A percentile compares a stretch with the other conserved stretches of the same genome.
Conservation (phyloP, 2,888 invertebrate genomes). For the Syritta pipiens region DNA sequence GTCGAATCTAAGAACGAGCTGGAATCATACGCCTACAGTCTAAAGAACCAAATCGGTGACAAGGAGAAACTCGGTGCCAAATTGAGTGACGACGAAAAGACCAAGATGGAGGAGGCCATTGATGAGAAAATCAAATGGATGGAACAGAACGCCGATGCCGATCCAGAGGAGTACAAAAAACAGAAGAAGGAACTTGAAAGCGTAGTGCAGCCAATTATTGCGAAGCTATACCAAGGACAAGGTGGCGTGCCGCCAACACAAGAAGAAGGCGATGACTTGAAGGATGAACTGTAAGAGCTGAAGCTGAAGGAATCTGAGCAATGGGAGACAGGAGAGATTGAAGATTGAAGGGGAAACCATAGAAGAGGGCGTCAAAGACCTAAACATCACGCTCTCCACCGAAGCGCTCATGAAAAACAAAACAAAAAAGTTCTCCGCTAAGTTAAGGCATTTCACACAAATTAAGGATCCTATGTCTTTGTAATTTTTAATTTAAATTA, state of each 20-base stretch:
- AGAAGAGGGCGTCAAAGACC: slow-evolving; percentile 29
- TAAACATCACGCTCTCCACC: slow-evolving; percentile 33
- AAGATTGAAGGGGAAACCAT: slow-evolving; percentile 59
- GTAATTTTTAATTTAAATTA: slow-evolving; percentile 60
- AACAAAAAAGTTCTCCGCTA: slow-evolving; percentile 59
- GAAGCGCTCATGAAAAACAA: slow-evolving; percentile 40
- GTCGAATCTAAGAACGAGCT: slow-evolving; percentile 98
- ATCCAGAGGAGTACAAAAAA: slow-evolving; percentile 94
- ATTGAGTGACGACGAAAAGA: slow-evolving; percentile 92
- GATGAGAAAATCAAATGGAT: slow-evolving; percentile 99
- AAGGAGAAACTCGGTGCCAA: slow-evolving; percentile 98
- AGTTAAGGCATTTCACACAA: slow-evolving; percentile 64
- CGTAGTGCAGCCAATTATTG: slow-evolving; percentile 97
- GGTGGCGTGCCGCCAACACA: slow-evolving; percentile 89
- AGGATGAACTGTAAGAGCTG: slow-evolving; percentile 87
- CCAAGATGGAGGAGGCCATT: slow-evolving; percentile 96
- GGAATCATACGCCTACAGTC: slow-evolving; percentile 97
- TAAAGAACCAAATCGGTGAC: slow-evolving; percentile 97
- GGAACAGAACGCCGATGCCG: slow-evolving; percentile 96
- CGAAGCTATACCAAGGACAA: slow-evolving; percentile 95
- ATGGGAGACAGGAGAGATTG: slow-evolving; percentile 56
- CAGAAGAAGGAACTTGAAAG: slow-evolving; percentile 97
- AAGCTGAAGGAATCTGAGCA: slow-evolving; percentile 70
- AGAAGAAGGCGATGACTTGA: slow-evolving; percentile 85
- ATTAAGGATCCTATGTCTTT: slow-evolving; percentile 58